Evolutionary conservation across 2,888 invertebrate species (phyloP).

Genomic region (Meloe dianella): DNA sequence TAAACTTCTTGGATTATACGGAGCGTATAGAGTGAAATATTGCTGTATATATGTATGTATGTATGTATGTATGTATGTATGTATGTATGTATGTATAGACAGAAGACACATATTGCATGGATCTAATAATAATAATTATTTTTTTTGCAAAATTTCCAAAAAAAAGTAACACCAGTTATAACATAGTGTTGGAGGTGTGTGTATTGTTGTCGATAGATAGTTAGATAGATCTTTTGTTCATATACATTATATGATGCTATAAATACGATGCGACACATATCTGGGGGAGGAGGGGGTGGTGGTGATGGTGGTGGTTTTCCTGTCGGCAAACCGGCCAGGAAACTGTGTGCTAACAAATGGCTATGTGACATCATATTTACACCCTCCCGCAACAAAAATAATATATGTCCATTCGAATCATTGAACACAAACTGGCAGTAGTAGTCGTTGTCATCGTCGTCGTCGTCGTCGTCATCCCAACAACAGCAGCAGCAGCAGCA

Average conservation of each 20-base stretch:
- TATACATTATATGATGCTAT: slow-evolving; percentile 33
- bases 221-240: slow-evolving; percentile 8
- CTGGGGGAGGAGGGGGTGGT: too few relatives aligned
- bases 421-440: slow-evolving; percentile 50
- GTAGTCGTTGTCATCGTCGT: too few relatives aligned
- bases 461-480: too few relatives aligned
- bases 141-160: too few relatives aligned
- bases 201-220: background rate
- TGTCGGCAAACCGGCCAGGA: slow-evolving; percentile 56
- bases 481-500: too few relatives aligned
- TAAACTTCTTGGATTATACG: slow-evolving; percentile 15
- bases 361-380: slow-evolving; percentile 61
- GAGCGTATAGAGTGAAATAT: slow-evolving; percentile 6
- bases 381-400: slow-evolving; percentile 59
- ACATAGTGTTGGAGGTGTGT: background rate
- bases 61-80: too few relatives aligned
- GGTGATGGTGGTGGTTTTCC: slow-evolving; percentile 58
- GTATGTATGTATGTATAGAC: too few relatives aligned
- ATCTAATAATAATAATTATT: too few relatives aligned
- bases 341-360: slow-evolving; percentile 59
- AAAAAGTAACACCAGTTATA: too few relatives aligned
- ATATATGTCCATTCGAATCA: slow-evolving; percentile 60
- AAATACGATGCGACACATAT: slow-evolving; percentile 58
- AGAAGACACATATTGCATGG: too few relatives aligned
- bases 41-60: slow-evolving; percentile 9